Conservation (phyloP, 2,113 vertebrate genomes). For the Danio rerio region GRCz12tu NC_133197.1:21522501-21523000, state of each 20-base stretch:
- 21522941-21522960: slow-evolving; percentile 44
- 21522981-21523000: not conserved
- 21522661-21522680: slow-evolving; percentile 65
- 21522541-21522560: slow-evolving; percentile 53
- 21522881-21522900: not conserved
- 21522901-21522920: not conserved
- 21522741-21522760: slow-evolving; percentile 45
- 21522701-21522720: slow-evolving; percentile 66
- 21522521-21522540: slow-evolving; percentile 33
- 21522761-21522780: slow-evolving; percentile 10
- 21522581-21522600: slow-evolving; percentile 29
- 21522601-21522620: slow-evolving; percentile 34
- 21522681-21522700: slow-evolving; percentile 60
- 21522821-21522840: slow-evolving; percentile 18
- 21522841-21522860: slow-evolving; percentile 20
- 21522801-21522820: slow-evolving; percentile 39
- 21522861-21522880: slow-evolving; percentile 16
- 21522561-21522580: slow-evolving; percentile 30
- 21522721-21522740: slow-evolving; percentile 22
- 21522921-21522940: slow-evolving; percentile 41
- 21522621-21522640: slow-evolving; percentile 31
- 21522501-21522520: slow-evolving; percentile 48
- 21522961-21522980: slow-evolving; percentile 31
- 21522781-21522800: not conserved
- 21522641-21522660: slow-evolving; percentile 54